Conservation (phyloP, 1,140 invertebrate species). For the Eueides isabella region DNA sequence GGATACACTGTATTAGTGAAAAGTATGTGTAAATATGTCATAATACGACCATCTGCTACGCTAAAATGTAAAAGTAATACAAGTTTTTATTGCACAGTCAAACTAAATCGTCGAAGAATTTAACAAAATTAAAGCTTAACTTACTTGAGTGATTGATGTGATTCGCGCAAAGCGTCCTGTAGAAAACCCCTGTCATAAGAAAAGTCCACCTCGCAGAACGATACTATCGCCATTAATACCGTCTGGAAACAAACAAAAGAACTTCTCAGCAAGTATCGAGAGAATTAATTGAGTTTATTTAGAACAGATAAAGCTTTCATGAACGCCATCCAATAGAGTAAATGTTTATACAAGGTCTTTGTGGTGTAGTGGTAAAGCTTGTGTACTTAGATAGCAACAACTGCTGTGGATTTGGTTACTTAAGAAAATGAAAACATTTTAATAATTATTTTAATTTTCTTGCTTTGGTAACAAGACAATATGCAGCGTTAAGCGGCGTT, state of each 20-base stretch:
- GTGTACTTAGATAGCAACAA: too few species aligned
- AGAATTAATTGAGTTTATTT: slow-evolving; percentile 5
- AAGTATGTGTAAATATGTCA: too few species aligned
- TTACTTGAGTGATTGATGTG: slow-evolving; percentile 76
- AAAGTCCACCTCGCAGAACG: slow-evolving; percentile 92
- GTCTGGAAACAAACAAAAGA: slow-evolving; percentile 56
- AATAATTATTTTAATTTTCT: too few species aligned
- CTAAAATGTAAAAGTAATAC: too few species aligned
- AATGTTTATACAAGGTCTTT: background rate
- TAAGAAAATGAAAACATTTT: too few species aligned
- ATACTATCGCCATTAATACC: slow-evolving; percentile 91
- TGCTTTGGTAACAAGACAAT: too few species aligned
- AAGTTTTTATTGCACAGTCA: too few species aligned
- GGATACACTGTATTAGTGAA: too few species aligned
- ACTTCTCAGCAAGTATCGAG: background rate
- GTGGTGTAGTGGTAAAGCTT: background rate
- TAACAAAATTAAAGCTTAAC: slow-evolving; percentile 17
- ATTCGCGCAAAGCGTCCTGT: slow-evolving; percentile 71
- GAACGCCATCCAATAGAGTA: background rate
- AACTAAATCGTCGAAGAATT: background rate
- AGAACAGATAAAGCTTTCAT: background rate
- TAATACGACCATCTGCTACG: too few species aligned
- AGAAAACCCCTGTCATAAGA: slow-evolving; percentile 87
- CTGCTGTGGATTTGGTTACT: too few species aligned
- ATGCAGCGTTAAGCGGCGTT: too few species aligned